Evolutionary conservation across 2,113 vertebrate species (phyloP).

Genomic region (Zosterops hypoxanthus): DNA sequence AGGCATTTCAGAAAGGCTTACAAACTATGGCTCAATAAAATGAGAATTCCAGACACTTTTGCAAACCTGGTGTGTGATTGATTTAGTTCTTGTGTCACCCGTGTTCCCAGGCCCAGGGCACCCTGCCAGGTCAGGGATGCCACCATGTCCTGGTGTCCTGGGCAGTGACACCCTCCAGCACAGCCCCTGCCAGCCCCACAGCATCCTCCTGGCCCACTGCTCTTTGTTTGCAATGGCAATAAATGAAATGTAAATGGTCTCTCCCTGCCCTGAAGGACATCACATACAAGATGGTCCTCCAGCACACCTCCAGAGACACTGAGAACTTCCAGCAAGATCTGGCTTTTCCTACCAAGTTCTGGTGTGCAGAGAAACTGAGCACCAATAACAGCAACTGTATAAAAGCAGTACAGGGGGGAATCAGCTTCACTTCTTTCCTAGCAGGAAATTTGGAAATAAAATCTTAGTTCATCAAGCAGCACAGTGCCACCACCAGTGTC

Average conservation of each 20-base stretch:
- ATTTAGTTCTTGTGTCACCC: neutral
- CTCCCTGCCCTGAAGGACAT: neutral
- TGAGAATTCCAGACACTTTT: neutral
- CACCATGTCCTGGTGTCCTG: fast-evolving
- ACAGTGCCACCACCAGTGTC: neutral
- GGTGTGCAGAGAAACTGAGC: neutral
- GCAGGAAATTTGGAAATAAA: neutral
- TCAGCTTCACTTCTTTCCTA: neutral
- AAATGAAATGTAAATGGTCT: fast-evolving
- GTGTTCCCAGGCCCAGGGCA: neutral
- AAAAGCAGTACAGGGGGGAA: neutral
- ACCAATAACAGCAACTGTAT: neutral
- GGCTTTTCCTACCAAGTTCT: neutral
- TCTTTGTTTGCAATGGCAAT: neutral
- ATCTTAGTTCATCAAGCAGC: neutral
- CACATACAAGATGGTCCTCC: neutral
- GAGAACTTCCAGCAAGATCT: neutral
- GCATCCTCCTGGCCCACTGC: neutral
- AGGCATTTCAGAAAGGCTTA: neutral
- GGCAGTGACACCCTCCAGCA: neutral
- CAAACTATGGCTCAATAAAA: neutral
- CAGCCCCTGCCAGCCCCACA: neutral
- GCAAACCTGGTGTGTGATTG: neutral
- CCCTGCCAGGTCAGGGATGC: neutral
- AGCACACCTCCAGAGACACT: neutral